These are phyloP conservation scores for Scaptomyza polygonia DNA, from an alignment of 2,888 invertebrate genomes.

Conservation along the genomic window DNA sequence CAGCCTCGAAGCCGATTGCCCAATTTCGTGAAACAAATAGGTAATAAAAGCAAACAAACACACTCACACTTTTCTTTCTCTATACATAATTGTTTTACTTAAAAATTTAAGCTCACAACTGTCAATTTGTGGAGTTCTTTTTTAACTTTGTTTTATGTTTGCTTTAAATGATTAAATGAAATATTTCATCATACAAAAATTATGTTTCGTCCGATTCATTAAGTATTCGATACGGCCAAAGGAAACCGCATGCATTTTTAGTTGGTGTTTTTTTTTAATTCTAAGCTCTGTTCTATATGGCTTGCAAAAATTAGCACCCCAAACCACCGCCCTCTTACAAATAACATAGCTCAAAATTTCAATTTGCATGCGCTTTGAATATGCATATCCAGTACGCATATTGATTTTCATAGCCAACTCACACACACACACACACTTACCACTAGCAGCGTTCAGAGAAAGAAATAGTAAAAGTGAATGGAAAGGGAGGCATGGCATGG, in stretches of 20 bases:
- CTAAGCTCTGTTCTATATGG: conserved; percentile 39
- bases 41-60: conserved; percentile 35
- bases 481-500: neutral
- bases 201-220: conserved; percentile 18
- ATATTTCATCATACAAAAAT: too few relatives aligned
- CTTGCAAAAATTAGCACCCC: conserved; percentile 38
- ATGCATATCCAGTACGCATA: conserved; percentile 66
- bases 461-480: neutral
- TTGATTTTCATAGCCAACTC: conserved; percentile 60
- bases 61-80: conserved; percentile 5
- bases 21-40: conserved; percentile 71
- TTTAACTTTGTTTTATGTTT: conserved; percentile 17
- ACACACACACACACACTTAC: conserved; percentile 23
- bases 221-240: conserved; percentile 55
- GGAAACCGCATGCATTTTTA: conserved; percentile 37
- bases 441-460: neutral
- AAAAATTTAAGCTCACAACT: conserved; percentile 23
- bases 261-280: conserved; percentile 37
- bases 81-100: conserved; percentile 18
- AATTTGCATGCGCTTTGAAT: conserved; percentile 69
- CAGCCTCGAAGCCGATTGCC: conserved; percentile 48
- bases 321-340: neutral
- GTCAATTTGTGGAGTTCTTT: conserved; percentile 33
- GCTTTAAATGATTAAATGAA: too few relatives aligned
- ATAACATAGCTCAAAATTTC: conserved; percentile 62